A percentile compares a stretch with the other conserved stretches of the same genome.
Conservation (phyloP, 2,888 invertebrate genomes). For the Spodoptera littoralis region DNA sequence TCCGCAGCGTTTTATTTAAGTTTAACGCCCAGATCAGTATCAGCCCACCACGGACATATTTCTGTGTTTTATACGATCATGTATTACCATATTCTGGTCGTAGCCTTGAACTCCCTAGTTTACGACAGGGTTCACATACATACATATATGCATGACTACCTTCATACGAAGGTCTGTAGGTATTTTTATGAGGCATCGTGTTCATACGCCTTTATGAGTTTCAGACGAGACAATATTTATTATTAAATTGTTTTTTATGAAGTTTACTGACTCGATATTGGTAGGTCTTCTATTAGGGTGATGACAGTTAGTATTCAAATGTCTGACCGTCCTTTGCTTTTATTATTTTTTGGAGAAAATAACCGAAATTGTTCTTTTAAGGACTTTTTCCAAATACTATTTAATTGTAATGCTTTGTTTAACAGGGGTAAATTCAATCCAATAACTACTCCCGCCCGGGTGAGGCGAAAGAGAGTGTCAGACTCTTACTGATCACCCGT, state of each 20-base stretch:
- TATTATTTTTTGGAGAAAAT: too few relatives aligned
- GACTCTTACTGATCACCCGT: too few relatives aligned
- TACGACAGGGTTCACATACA: slow-evolving; percentile 43
- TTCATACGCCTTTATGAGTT: slow-evolving; percentile 41
- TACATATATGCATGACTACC: slow-evolving; percentile 18
- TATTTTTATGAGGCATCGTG: slow-evolving; percentile 51
- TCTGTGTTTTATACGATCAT: slow-evolving; percentile 52
- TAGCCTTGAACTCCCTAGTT: slow-evolving; percentile 52
- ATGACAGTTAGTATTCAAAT: background rate
- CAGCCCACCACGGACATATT: slow-evolving; percentile 34
- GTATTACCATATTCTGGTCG: slow-evolving; percentile 53
- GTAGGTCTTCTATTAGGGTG: background rate
- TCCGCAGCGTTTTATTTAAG: slow-evolving; percentile 13
- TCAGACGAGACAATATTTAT: slow-evolving; percentile 52
- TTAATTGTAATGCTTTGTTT: too few relatives aligned
- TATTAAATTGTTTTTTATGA: slow-evolving; percentile 49
- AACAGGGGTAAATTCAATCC: too few relatives aligned
- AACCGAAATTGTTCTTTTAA: too few relatives aligned
- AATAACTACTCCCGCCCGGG: too few relatives aligned
- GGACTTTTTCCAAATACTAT: too few relatives aligned
- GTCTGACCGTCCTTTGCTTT: background rate
- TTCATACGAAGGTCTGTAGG: slow-evolving; percentile 25
- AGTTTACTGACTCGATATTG: slow-evolving; percentile 5
- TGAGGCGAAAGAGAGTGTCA: too few relatives aligned
- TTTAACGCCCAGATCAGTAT: slow-evolving; percentile 44